A percentile compares a stretch with the other conserved stretches of the same genome.
Conservation (phyloP, 2,888 invertebrate genomes). For the Cataglyphis rosenhaueri region DNA sequence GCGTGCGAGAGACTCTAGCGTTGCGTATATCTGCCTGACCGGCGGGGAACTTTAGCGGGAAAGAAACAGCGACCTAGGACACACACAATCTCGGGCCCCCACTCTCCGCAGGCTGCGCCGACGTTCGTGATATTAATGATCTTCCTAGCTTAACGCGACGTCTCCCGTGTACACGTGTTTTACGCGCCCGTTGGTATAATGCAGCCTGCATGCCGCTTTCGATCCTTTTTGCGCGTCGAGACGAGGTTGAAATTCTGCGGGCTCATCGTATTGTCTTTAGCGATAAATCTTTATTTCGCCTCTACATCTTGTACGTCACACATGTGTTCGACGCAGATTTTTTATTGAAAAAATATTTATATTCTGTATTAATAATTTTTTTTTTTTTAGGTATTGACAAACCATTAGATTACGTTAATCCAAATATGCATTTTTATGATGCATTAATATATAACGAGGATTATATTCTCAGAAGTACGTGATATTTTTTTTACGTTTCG, state of each 20-base stretch:
- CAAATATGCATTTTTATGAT: neutral
- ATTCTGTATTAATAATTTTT: neutral
- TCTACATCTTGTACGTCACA: neutral
- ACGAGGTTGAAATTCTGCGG: conserved; percentile 31
- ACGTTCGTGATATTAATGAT: conserved; percentile 55
- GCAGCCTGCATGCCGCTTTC: conserved; percentile 29
- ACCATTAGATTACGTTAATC: neutral
- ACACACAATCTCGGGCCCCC: conserved; percentile 36
- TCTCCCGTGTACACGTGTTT: conserved; percentile 41
- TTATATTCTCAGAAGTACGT: neutral
- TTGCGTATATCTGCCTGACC: conserved; percentile 43
- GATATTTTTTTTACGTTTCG: neutral
- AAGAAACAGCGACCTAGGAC: conserved; percentile 39
- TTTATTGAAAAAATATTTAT: neutral
- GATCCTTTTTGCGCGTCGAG: conserved; percentile 14
- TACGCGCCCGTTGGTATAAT: conserved; percentile 29
- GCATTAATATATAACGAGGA: neutral
- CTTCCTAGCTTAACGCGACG: conserved; percentile 39
- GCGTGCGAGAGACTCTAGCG: conserved; percentile 16
- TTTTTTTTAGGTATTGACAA: neutral
- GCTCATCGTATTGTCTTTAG: conserved; percentile 33
- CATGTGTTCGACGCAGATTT: neutral
- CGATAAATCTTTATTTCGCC: conserved; percentile 37
- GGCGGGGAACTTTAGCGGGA: conserved; percentile 17
- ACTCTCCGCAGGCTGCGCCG: neutral